These are phyloP conservation scores for Siniperca chuatsi DNA, from an alignment of 2,113 vertebrate species.

Conservation along the genomic window DNA sequence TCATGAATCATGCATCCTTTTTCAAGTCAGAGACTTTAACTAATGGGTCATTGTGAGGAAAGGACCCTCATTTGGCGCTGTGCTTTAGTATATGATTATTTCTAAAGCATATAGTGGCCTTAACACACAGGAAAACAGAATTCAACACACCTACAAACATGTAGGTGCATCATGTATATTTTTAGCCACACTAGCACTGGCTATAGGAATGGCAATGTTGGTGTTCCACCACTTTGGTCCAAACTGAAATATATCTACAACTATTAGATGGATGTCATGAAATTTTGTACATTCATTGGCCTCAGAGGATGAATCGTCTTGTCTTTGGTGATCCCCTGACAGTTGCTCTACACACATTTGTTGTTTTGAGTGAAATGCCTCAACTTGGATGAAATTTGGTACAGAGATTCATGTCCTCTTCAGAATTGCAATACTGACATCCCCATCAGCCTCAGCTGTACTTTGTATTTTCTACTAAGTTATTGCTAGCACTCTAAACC, in stretches of 20 bases:
- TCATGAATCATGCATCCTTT: constrained; percentile 71
- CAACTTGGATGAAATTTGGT: neutral
- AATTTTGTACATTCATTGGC: neutral
- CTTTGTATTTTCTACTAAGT: neutral
- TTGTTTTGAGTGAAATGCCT: too few relatives aligned
- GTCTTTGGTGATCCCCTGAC: neutral
- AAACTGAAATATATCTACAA: neutral
- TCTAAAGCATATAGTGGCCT: constrained; percentile 29
- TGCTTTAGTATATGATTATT: constrained; percentile 45
- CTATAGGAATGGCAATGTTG: too few relatives aligned
- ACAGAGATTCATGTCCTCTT: neutral
- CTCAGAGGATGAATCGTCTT: neutral
- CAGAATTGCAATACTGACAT: neutral
- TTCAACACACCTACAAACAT: neutral
- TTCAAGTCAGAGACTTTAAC: constrained; percentile 62
- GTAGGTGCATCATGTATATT: neutral
- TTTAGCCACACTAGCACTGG: neutral
- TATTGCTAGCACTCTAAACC: neutral
- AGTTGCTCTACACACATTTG: too few relatives aligned
- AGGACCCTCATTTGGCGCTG: constrained; percentile 37
- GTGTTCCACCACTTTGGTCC: neutral
- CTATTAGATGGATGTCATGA: neutral
- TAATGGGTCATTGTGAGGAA: constrained; percentile 65
- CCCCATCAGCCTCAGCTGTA: neutral
- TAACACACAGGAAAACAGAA: neutral